Evolutionary conservation across 2,888 invertebrate genomes (phyloP).

Genomic region (Amphipoea oculea): DNA sequence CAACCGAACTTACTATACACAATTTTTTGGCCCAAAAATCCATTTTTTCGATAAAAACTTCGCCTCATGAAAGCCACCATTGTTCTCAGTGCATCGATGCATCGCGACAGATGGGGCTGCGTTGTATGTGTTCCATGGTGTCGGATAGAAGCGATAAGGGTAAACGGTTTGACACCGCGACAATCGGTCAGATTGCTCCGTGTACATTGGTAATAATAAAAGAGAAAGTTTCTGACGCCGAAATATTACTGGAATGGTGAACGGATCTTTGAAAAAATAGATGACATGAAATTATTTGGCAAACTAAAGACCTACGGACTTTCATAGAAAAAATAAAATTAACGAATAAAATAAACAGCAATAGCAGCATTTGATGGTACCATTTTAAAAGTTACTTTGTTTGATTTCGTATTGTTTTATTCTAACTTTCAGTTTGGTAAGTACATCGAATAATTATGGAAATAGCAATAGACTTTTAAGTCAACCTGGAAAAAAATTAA

Average conservation of each 20-base stretch:
- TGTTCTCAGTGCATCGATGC: constrained; percentile 81
- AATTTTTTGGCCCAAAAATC: constrained; percentile 77
- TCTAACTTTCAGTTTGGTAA: not conserved
- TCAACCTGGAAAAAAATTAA: too few relatives aligned
- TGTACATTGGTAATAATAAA: constrained; percentile 46
- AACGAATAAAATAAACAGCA: not conserved
- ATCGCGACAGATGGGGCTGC: constrained; percentile 81
- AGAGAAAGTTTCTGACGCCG: constrained; percentile 16
- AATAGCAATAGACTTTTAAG: not conserved
- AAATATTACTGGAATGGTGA: not conserved
- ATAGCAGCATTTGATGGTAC: not conserved
- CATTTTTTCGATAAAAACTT: constrained; percentile 80
- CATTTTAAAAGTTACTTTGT: not conserved
- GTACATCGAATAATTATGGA: not conserved
- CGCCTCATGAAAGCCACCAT: constrained; percentile 80
- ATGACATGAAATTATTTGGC: not conserved
- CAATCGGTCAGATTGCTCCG: constrained; percentile 81
- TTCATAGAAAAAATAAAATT: not conserved
- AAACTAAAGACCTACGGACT: not conserved
- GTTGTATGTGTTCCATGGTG: constrained; percentile 54
- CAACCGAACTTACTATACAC: constrained; percentile 70
- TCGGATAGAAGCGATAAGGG: constrained; percentile 80
- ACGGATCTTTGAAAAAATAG: not conserved
- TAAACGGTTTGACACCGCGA: constrained; percentile 86
- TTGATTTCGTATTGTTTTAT: not conserved